phyloP scores from a whole-genome alignment of 2,888 invertebrate species.

The Polymixis lichenea region DNA sequence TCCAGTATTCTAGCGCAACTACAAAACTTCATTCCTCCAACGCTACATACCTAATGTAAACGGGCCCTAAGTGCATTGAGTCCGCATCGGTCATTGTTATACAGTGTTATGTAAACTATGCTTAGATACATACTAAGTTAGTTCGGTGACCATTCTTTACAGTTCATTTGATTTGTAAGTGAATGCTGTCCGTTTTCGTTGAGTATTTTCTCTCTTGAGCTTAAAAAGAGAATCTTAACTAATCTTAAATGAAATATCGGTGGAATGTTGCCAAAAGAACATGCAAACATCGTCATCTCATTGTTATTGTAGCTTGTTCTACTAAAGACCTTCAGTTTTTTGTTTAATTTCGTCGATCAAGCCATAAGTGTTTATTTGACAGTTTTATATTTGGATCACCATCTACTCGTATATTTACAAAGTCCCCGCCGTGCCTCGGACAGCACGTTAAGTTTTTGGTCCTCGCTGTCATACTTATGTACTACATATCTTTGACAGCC shows the following conservation, averaged over 20 bases:
- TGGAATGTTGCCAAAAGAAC: conserved; percentile 23
- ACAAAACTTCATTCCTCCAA: conserved; percentile 9
- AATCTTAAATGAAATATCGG: conserved; percentile 12
- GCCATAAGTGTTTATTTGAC: not conserved
- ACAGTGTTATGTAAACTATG: conserved; percentile 56
- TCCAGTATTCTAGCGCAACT: not conserved
- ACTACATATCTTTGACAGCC: too few species aligned
- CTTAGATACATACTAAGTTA: conserved; percentile 35
- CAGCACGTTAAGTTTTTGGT: too few species aligned
- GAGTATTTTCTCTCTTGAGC: not conserved
- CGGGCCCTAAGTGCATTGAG: conserved; percentile 51
- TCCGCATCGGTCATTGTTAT: conserved; percentile 45
- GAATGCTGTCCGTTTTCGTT: conserved; percentile 24
- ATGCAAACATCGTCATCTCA: not conserved
- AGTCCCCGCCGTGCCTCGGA: too few species aligned
- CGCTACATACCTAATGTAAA: conserved; percentile 39
- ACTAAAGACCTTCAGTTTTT: not conserved
- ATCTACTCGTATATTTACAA: too few species aligned
- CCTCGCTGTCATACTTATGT: too few species aligned
- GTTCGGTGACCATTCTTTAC: conserved; percentile 40
- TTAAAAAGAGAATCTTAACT: conserved; percentile 13
- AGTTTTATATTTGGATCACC: not conserved
- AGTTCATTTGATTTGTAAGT: conserved; percentile 55
- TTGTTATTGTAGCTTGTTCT: not conserved
- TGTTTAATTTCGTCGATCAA: not conserved